Conservation (phyloP, 2,888 invertebrate genomes). For the Maniola hyperantus region DNA sequence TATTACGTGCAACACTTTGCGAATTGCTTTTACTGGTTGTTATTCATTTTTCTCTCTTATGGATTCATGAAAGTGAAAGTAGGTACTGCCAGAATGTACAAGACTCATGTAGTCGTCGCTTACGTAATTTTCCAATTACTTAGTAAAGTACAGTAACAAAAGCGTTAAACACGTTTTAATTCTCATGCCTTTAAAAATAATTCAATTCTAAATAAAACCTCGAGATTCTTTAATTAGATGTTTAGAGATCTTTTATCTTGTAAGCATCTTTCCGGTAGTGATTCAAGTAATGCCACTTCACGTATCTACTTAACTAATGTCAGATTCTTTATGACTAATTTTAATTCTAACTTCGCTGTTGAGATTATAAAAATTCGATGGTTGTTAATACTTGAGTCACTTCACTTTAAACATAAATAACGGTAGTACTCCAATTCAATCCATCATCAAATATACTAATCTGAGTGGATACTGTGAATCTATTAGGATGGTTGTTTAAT, state of each 20-base stretch:
- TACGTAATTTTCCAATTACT: slow-evolving; percentile 10
- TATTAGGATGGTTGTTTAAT: no score
- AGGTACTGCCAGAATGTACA: not conserved
- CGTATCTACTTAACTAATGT: slow-evolving; percentile 5
- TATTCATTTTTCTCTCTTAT: slow-evolving; percentile 9
- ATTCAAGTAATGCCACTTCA: slow-evolving; percentile 22
- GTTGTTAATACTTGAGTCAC: not conserved
- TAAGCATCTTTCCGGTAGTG: slow-evolving; percentile 22
- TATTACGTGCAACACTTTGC: not conserved
- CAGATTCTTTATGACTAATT: not conserved
- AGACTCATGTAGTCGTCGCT: not conserved
- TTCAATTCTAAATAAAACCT: not conserved
- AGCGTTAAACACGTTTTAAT: not conserved
- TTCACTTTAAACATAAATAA: not conserved
- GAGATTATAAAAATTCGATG: not conserved
- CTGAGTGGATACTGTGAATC: no score
- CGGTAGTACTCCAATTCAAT: not conserved
- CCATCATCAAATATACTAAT: not conserved
- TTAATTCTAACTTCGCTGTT: not conserved
- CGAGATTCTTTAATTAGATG: slow-evolving; percentile 14
- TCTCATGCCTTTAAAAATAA: slow-evolving; percentile 7
- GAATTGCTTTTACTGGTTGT: not conserved
- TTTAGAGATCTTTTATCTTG: slow-evolving; percentile 21
- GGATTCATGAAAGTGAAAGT: slow-evolving; percentile 5
- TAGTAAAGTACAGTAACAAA: not conserved